Evolutionary conservation across 2,113 vertebrate species (phyloP).

Genomic region (Actinemys pallida): DNA sequence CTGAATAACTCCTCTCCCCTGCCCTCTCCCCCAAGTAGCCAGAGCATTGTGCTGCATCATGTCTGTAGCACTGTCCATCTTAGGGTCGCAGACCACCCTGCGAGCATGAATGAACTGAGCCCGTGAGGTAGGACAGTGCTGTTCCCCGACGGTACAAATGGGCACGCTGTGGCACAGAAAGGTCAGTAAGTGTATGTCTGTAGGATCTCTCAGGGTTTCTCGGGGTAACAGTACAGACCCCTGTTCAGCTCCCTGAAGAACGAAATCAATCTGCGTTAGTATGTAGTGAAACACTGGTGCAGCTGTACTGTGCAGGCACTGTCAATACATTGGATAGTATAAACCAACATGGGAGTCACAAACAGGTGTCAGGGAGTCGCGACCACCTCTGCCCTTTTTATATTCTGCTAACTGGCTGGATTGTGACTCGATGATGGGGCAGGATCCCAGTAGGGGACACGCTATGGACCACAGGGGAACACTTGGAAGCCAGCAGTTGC

Average conservation of each 20-base stretch:
- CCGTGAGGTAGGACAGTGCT: too few relatives aligned
- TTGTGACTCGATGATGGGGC: too few relatives aligned
- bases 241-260: neutral
- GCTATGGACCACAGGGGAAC: too few relatives aligned
- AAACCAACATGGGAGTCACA: neutral
- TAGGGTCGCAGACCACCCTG: neutral
- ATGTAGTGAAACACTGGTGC: neutral
- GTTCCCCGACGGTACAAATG: neutral
- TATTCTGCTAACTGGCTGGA: neutral
- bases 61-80: neutral
- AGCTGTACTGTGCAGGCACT: neutral
- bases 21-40: too few relatives aligned
- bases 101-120: neutral
- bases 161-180: neutral
- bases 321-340: too few relatives aligned
- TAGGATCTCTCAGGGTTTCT: neutral
- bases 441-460: neutral
- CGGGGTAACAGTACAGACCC: neutral
- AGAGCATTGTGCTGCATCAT: too few relatives aligned
- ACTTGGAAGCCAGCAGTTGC: neutral
- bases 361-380: too few relatives aligned
- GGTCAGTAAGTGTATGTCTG: too few relatives aligned
- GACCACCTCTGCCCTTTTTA: too few relatives aligned
- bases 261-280: neutral
- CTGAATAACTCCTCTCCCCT: too few relatives aligned